phyloP scores from a whole-genome alignment of 2,113 vertebrate genomes.

The Cricetomys ansorgei region DNA sequence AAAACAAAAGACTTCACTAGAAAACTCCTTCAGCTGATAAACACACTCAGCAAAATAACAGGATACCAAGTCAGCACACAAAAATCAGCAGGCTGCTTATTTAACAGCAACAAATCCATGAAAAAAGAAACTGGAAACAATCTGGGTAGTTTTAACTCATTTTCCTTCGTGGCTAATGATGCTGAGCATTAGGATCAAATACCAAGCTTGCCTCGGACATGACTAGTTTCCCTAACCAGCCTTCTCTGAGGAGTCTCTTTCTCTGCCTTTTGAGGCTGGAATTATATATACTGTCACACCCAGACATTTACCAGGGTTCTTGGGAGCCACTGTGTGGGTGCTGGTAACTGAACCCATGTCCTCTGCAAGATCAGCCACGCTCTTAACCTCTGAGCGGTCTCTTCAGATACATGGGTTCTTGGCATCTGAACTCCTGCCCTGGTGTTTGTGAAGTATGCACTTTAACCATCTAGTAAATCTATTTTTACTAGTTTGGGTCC shows the following conservation, averaged over 20 bases:
- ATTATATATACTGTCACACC: not conserved
- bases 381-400: not conserved
- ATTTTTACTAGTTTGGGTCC: not conserved
- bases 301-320: not conserved
- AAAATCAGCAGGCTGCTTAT: not conserved
- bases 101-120: not conserved
- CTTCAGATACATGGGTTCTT: not conserved
- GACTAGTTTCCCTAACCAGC: not conserved
- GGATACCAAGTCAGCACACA: not conserved
- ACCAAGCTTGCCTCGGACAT: not conserved
- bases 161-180: not conserved
- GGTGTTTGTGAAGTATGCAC: not conserved
- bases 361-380: not conserved
- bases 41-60: not conserved
- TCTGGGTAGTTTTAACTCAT: not conserved
- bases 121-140: not conserved
- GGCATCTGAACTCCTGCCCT: not conserved
- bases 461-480: not conserved
- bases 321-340: not conserved
- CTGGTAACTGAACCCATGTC: not conserved
- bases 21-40: not conserved
- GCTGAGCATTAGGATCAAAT: not conserved
- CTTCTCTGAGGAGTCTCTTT: not conserved
- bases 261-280: not conserved
- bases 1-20: not conserved